These are phyloP conservation scores for Bolinopsis microptera DNA, from an alignment of 37 sponge, comb jelly and placozoan species.

Conservation along the genomic window DNA sequence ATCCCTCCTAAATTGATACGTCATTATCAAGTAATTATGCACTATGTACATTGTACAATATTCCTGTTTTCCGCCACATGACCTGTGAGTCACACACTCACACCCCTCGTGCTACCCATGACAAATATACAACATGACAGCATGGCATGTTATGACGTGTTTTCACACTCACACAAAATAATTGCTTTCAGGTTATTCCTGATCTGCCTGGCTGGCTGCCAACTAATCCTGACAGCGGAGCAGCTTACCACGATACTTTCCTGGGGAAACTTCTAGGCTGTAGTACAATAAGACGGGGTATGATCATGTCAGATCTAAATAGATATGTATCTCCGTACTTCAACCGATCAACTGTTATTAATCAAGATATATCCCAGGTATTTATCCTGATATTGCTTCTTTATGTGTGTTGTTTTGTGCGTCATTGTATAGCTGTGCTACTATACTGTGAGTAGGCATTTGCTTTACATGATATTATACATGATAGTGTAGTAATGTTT, in stretches of 20 bases:
- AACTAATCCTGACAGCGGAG: neutral
- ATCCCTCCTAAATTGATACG: too few relatives aligned
- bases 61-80: too few relatives aligned
- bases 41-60: too few relatives aligned
- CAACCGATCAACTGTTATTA: neutral
- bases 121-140: too few relatives aligned
- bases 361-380: constrained; percentile 13
- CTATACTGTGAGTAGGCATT: neutral
- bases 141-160: too few relatives aligned
- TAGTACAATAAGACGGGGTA: neutral
- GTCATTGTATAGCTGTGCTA: neutral
- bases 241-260: constrained; percentile 13
- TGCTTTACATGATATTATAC: too few relatives aligned
- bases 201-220: constrained; percentile 1
- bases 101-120: too few relatives aligned
- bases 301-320: neutral
- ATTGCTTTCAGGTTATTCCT: neutral
- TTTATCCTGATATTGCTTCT: too few relatives aligned
- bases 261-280: constrained; percentile 12
- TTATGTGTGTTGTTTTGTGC: neutral
- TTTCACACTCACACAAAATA: too few relatives aligned
- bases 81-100: too few relatives aligned
- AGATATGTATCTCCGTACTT: constrained; percentile 64
- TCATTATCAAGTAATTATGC: too few relatives aligned
- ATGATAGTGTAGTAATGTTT: too few relatives aligned